These are phyloP conservation scores for Cariama cristata DNA, from an alignment of 2,113 vertebrate genomes.

Conservation along the genomic window DNA sequence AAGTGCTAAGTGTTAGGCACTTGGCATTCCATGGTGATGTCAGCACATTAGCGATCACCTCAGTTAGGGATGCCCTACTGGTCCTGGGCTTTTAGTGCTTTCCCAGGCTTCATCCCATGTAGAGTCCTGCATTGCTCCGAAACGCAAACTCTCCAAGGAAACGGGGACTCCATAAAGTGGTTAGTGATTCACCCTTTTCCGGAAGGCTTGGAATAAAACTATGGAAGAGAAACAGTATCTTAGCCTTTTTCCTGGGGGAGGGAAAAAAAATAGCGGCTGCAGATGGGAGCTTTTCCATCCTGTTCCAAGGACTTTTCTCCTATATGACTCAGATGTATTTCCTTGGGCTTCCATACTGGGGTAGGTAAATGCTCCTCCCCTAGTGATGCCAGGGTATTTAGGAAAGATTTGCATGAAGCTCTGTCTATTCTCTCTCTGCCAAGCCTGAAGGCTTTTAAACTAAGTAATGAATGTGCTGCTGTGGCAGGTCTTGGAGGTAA, in stretches of 20 bases:
- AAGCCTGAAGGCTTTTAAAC: background rate
- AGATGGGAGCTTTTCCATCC: background rate
- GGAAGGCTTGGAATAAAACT: background rate
- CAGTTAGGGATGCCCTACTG: background rate
- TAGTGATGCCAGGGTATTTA: background rate
- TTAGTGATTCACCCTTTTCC: background rate
- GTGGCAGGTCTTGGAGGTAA: background rate
- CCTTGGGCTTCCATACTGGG: background rate
- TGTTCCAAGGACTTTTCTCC: background rate
- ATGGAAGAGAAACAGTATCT: background rate
- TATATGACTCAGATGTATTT: background rate
- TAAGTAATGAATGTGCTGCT: background rate
- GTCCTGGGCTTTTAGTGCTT: background rate
- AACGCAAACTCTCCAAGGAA: background rate
- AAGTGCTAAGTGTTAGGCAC: background rate
- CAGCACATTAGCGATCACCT: background rate
- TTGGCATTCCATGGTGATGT: background rate
- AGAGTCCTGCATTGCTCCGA: background rate
- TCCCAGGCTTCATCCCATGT: background rate
- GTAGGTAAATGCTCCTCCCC: background rate
- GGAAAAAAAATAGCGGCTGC: background rate
- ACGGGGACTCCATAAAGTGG: background rate
- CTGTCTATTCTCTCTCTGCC: background rate
- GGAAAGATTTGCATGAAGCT: conserved; percentile 1
- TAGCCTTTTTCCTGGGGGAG: background rate